These are phyloP conservation scores for Ceyx melanurus DNA, from an alignment of 2,113 vertebrate genomes.

Conservation along the genomic window DNA sequence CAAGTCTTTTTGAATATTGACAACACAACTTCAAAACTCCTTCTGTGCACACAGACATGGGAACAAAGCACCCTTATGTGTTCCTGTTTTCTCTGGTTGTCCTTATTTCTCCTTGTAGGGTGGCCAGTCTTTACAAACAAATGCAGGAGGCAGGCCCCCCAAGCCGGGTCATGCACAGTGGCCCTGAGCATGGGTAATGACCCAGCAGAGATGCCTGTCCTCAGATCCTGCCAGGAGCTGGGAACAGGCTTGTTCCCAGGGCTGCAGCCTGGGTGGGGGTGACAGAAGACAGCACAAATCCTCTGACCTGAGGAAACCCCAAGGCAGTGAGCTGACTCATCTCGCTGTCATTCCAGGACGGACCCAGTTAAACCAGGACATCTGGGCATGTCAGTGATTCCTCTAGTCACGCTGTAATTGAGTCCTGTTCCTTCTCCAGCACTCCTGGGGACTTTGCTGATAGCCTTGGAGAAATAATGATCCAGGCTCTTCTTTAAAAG, in stretches of 20 bases:
- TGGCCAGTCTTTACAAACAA: background rate
- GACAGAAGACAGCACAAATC: background rate
- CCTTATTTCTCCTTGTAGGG: background rate
- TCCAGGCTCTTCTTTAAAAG: background rate
- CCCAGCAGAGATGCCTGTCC: background rate
- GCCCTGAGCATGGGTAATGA: background rate
- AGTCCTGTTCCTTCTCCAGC: background rate
- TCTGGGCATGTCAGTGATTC: background rate
- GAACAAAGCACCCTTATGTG: rapidly evolving
- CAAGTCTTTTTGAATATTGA: background rate
- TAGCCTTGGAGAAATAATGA: background rate
- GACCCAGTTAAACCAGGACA: background rate
- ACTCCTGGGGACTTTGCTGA: background rate
- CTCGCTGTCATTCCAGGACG: rapidly evolving
- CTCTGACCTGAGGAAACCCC: background rate
- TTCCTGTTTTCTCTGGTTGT: background rate
- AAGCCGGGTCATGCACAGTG: background rate
- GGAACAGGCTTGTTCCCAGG: background rate
- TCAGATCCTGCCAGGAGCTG: background rate
- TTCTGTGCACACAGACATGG: background rate
- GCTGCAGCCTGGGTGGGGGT: background rate
- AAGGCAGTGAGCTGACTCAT: background rate
- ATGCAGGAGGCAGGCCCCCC: background rate
- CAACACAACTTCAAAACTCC: rapidly evolving
- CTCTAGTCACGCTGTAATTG: background rate